Evolutionary conservation across 2,113 vertebrate genomes (phyloP), one percentile per base, ranked within the genome.

Genomic region (Eira barbara): DNA sequence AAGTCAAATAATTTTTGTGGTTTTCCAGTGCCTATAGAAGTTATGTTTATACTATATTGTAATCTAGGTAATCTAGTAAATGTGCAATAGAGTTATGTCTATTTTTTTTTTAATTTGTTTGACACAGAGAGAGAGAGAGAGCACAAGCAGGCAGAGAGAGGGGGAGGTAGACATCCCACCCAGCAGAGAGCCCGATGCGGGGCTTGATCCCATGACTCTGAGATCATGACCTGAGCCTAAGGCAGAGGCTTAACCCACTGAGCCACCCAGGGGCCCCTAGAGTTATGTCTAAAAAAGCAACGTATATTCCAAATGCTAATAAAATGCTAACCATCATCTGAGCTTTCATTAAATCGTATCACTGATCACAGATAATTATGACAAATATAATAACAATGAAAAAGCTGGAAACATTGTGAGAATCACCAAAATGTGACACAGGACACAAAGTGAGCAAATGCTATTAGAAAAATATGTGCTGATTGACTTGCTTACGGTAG

Each of bases 111-210:
- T 6, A 17, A 52, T 52, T 52, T 52, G 52, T 55, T 55, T 55
- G 52, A 55, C 52, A 55, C 17, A 55, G 52, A 55, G 52, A 55
- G 52, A 52, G 52, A 52, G 14, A 55, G 52, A 55, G 17, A 55
- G 18, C 52, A 55, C 52, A 55, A 52, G 52, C 52, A 55, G 52
- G 52, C 17, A 55, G 52, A 55, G 52, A 55, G 52, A 18, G 52
- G 5, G 17, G 17, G 52, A 55, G 6, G 17, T 6, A 55, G 52
- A 6, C 1, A 6, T 6, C 52, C 52, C 17, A 1, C 17, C 6
- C 15, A 55, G 17, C 52, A 18, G 52, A 55, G 52, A 18, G 52
- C 4, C 52, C 15, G 1, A 55, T 18, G 17, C 5, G 52, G 52
- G 52, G 17, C 17, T 55, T 1, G 4, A 55, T 55, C 5, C 5